These are phyloP conservation scores for Bubo bubo DNA, from an alignment of 2,113 vertebrate genomes.

Conservation along the genomic window DNA sequence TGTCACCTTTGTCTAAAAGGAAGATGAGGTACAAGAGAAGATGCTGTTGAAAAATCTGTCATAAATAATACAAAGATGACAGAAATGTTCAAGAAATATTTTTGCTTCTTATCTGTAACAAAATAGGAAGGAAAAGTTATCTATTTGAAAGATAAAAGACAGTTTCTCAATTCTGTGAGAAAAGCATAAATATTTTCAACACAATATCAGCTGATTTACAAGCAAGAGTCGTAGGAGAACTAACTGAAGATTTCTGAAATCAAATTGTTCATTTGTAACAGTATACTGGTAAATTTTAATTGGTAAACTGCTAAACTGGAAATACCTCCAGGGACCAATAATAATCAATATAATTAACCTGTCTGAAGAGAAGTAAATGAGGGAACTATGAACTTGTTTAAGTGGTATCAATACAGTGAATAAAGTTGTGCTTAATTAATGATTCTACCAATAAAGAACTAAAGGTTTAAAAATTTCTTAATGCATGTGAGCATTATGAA, in stretches of 20 bases:
- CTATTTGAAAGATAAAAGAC: not conserved
- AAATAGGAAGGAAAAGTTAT: not conserved
- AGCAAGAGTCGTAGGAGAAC: not conserved
- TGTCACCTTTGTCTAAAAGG: not conserved
- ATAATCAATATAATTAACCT: not conserved
- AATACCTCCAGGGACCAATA: not conserved
- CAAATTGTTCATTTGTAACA: not conserved
- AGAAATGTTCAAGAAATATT: not conserved
- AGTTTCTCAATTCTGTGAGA: not conserved
- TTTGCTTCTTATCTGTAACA: not conserved
- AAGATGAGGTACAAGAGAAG: not conserved
- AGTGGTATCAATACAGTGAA: not conserved
- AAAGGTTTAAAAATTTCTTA: not conserved
- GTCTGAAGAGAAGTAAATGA: not conserved
- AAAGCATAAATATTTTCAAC: not conserved
- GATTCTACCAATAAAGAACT: not conserved
- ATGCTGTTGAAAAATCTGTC: not conserved
- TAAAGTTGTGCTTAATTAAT: not conserved
- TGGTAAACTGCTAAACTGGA: not conserved
- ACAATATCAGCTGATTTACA: not conserved
- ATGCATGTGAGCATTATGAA: not conserved
- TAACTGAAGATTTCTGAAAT: not conserved
- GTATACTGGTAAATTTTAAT: not conserved
- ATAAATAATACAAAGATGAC: not conserved
- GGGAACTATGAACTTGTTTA: not conserved